Base-by-base conservation (phyloP, 2,888 invertebrate species). In the Melinaea menophilus region DNA sequence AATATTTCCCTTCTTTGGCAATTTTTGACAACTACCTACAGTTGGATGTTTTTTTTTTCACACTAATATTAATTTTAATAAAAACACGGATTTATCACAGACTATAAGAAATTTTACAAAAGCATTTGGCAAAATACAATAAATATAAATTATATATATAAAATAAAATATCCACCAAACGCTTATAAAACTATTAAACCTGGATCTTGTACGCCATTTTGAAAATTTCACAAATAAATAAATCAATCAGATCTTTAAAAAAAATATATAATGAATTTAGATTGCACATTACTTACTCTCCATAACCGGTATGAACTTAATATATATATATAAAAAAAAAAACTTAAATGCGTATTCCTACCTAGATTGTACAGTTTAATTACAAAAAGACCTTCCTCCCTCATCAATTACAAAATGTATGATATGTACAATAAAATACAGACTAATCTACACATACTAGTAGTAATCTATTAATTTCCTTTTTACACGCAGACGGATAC, bases 401-500 rank as follows among this genome's bases (percentile, higher is more conserved):
- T 72, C 75, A 77, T 76, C 75, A 72, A 69, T 79, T 81, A 79
- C 72, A 86, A 69, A 69, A 65, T 34, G 37, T 48, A 77, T 89
- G 89, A 89, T 89, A 89, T 89, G 89, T 89, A 88, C 88, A 88
- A 75, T 76, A 79, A 70, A 74, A 77, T 77, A 79, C 71, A 70
- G 60, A 69, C 77, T 78, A 77, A 63, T 68, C 66, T 77, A 75
- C 71, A 63, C 80, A 82, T 83, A 83, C 0, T 83, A 34, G 37
- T 77, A 81, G 84, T 76, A 77, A 73, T 86, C 85, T 85, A 85
- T 70, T 65, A 72, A 75, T 77, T 75, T 75, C 77, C 79, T 78
- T 75, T 75, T 76, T 77, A 80, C 78, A 78, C 69, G 73, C 56
- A 46, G 57, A 55, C 67, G 75, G 76, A 82, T 81, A 81, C 79